Evolutionary conservation across 2,888 invertebrate species (phyloP).

Genomic region (Tyria jacobaeae): DNA sequence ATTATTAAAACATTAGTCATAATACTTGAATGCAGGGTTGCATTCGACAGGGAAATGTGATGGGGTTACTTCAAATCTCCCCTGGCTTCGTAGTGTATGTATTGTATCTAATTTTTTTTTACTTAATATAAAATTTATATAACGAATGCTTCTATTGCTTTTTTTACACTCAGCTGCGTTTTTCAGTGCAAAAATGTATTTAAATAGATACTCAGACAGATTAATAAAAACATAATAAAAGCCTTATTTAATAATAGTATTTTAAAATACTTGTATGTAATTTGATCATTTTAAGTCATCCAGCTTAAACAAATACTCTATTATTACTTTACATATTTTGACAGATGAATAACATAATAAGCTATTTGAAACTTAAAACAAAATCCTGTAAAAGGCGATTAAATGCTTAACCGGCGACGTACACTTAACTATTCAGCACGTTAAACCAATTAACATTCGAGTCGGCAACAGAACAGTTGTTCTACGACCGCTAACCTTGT

Average conservation of each 20-base stretch:
- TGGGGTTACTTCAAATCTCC: conserved; percentile 21
- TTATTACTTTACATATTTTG: neutral
- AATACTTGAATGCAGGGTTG: conserved; percentile 23
- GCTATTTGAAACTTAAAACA: conserved; percentile 6
- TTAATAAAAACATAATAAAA: no score
- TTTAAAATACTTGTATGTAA: no score
- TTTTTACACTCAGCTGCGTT: neutral
- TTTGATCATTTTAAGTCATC: neutral
- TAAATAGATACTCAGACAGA: neutral
- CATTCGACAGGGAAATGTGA: conserved; percentile 24
- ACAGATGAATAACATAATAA: neutral
- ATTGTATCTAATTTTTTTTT: neutral
- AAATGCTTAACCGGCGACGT: conserved; percentile 34
- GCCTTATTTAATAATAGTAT: no score
- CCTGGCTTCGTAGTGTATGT: conserved; percentile 4
- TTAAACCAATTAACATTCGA: conserved; percentile 75
- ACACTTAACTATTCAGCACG: conserved; percentile 47
- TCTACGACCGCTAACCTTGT: conserved; percentile 36
- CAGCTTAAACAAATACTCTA: neutral
- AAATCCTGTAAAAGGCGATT: conserved; percentile 40
- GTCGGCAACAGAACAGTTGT: conserved; percentile 44
- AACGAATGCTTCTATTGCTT: no score
- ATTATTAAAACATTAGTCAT: conserved; percentile 16
- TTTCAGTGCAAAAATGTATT: neutral
- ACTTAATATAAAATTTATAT: neutral